Evolutionary conservation across 2,888 invertebrate species (phyloP), one percentile per base, ranked within the genome.

Genomic region (Oasisia sp.): DNA sequence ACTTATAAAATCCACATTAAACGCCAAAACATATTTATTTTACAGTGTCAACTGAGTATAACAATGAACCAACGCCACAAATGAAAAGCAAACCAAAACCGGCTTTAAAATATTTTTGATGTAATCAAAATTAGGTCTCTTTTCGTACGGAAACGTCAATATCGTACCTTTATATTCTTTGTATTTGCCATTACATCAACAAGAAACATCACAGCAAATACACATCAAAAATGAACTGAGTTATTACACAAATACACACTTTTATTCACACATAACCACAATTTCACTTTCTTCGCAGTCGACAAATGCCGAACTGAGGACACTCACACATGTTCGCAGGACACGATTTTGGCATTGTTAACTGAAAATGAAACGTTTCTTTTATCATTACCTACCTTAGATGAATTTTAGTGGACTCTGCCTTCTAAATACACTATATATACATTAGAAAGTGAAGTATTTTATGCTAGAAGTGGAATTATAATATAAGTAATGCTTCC

Each of bases 271-370:
- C 74, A 74, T 19, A 74, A 74, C 74, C 19, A 19, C 74, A 74
- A 74, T 74, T 74, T 74, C 74, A 19, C 74, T 74, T 74, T 74
- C 74, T 74, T 74, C 74, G 74, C 74, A 74, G 74, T 74, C 74
- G 74, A n/a, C 74, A n/a, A 74, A 74, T 74, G 74, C n/a, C n/a
- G n/a, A 38, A 74, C 74, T 74, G 74, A 74, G 74, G 74, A 74
- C 74, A 74, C 74, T 74, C 74, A 74, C 74, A 74, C 74, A 74
- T 74, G 74, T 19, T 74, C 74, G 74, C 19, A 74, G 74, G 74
- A 74, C 14, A 50, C 50, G 50, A 50, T 50, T 74, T 74, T 74
- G 5, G 27, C 74, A 74, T 74, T 74, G 74, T 74, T 74, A 74
- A 74, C 74, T 74, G 74, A 7, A 19, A 74, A 74, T 74, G 14